Conservation (phyloP, 2,888 invertebrate species). For the Punctoribates punctum region DNA sequence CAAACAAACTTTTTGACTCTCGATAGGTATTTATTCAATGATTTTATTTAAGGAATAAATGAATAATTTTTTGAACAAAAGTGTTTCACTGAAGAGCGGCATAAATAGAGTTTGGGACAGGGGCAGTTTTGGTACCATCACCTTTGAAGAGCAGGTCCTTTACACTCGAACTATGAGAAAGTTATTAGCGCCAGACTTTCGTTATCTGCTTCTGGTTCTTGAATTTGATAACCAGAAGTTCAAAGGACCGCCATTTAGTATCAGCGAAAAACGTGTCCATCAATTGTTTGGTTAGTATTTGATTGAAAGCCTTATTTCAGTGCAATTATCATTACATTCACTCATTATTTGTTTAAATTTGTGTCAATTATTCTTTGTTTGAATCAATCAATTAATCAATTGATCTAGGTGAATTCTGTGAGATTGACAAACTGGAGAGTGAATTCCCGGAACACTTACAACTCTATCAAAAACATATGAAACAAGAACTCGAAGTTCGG, state of each 20-base stretch:
- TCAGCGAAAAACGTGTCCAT: conserved; percentile 35
- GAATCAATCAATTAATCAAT: too few species aligned
- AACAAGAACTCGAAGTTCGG: conserved; percentile 28
- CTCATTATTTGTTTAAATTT: neutral
- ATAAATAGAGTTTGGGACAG: conserved; percentile 44
- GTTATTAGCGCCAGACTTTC: conserved; percentile 38
- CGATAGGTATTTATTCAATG: neutral
- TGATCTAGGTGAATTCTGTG: conserved; percentile 27
- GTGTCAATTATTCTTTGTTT: neutral
- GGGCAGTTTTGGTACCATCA: conserved; percentile 43
- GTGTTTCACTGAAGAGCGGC: conserved; percentile 28
- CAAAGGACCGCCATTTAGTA: conserved; percentile 40
- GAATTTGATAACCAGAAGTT: conserved; percentile 36
- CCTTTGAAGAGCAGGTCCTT: conserved; percentile 39
- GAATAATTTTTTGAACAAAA: neutral
- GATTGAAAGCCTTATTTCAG: too few species aligned
- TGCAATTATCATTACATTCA: neutral
- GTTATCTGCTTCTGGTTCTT: conserved; percentile 39
- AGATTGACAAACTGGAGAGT: conserved; percentile 41
- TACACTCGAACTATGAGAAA: conserved; percentile 37
- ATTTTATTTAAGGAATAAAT: neutral
- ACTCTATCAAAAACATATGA: conserved; percentile 42
- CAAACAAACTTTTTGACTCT: conserved; percentile 26
- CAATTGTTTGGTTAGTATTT: conserved; percentile 28
- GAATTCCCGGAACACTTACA: conserved; percentile 37